Percentiles rank a stretch among this genome's conserved stretches.
phyloP scores from a whole-genome alignment of 2,888 invertebrate genomes.

The Dynastes hyllus region DNA sequence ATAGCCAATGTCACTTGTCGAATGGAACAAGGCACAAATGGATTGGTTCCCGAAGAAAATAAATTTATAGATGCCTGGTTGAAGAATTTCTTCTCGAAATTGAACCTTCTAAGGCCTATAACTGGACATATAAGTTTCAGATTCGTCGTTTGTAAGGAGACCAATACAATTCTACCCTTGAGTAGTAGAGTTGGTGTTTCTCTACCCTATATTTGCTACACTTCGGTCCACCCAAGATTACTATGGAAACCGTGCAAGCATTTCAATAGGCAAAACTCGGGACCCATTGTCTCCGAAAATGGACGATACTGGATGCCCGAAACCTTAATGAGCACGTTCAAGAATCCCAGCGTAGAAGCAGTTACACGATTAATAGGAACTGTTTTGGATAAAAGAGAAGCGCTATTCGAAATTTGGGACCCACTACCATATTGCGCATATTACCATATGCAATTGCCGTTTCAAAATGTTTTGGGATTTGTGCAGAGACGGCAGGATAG shows the following conservation, averaged over 20 bases:
- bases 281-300: conserved; percentile 71
- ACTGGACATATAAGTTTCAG: conserved; percentile 88
- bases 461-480: conserved; percentile 75
- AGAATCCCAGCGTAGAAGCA: conserved; percentile 71
- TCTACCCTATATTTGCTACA: conserved; percentile 86
- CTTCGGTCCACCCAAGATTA: conserved; percentile 78
- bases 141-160: conserved; percentile 78
- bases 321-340: conserved; percentile 72
- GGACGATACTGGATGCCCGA: conserved; percentile 77
- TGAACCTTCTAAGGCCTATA: conserved; percentile 79
- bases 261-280: conserved; percentile 74
- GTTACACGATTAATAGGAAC: conserved; percentile 79
- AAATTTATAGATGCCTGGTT: conserved; percentile 83
- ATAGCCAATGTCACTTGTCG: conserved; percentile 88
- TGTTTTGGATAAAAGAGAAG: conserved; percentile 85
- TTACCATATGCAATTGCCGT: conserved; percentile 86
- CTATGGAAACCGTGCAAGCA: conserved; percentile 79
- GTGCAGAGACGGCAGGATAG: conserved; percentile 71
- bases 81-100: conserved; percentile 79
- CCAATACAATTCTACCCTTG: conserved; percentile 75
- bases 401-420: conserved; percentile 88
- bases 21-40: conserved; percentile 79
- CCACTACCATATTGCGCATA: conserved; percentile 90
- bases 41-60: conserved; percentile 80
- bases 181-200: conserved; percentile 87